These are phyloP conservation scores for Rattus norvegicus DNA, from an alignment of 2,113 vertebrate genomes.

Conservation along the genomic window DNA sequence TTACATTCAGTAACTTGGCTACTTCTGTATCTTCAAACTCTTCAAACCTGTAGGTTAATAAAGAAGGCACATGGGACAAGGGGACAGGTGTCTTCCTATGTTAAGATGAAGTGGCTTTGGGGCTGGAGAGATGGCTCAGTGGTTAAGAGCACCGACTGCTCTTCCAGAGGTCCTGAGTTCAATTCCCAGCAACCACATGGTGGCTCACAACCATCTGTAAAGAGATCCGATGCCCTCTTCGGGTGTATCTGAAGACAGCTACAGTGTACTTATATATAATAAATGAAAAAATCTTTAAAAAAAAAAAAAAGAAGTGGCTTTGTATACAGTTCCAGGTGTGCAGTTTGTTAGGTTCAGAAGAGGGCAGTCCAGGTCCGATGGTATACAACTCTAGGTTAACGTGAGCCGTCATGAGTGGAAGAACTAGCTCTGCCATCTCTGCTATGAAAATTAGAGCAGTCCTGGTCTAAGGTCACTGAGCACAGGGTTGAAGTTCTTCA, in stretches of 20 bases:
- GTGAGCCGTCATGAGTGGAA: background rate
- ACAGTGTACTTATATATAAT: no score
- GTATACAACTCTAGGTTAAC: background rate
- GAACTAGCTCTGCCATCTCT: background rate
- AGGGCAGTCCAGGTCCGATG: background rate
- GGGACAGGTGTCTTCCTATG: background rate
- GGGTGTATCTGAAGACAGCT: no score
- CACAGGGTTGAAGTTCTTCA: background rate
- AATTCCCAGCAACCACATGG: no score
- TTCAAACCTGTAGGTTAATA: background rate
- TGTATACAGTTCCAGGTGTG: background rate
- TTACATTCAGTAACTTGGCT: background rate
- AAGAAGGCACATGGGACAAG: background rate
- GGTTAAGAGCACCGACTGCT: no score
- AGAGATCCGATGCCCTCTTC: no score
- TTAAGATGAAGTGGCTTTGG: background rate
- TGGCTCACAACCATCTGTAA: no score
- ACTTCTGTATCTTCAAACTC: background rate
- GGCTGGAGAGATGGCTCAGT: no score
- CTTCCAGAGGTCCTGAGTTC: no score
- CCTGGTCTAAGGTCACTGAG: background rate
- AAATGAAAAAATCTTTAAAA: no score
- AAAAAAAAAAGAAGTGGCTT: no score
- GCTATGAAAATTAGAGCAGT: background rate
- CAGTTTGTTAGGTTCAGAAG: background rate